These are phyloP conservation scores for Sarcophilus harrisii DNA, from an alignment of 2,797 vertebrate genomes.

Conservation along the genomic window DNA sequence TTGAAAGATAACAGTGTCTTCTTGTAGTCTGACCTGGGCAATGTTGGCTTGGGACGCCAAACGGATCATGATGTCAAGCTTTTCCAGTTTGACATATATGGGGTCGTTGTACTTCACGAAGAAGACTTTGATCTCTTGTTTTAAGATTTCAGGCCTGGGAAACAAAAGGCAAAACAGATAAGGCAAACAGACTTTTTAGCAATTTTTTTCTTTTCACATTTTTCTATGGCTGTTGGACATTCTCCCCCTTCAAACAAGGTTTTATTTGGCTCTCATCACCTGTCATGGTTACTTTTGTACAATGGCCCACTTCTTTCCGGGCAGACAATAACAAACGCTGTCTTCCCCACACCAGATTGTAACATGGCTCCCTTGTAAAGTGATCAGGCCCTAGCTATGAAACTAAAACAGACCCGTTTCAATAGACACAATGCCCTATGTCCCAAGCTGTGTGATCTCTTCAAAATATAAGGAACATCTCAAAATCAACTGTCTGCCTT, in stretches of 20 bases:
- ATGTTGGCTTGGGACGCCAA: slow-evolving; percentile 90
- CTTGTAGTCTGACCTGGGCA: slow-evolving; percentile 86
- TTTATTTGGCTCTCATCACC: background rate
- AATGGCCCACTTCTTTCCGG: slow-evolving; percentile 33
- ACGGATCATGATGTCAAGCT: slow-evolving; percentile 91
- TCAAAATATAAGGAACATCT: background rate
- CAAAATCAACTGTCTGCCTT: background rate
- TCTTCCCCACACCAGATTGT: background rate
- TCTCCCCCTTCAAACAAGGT: background rate
- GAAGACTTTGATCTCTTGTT: slow-evolving; percentile 91
- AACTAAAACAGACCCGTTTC: background rate
- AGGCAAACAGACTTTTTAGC: background rate
- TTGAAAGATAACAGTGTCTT: slow-evolving; percentile 30
- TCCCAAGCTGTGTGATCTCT: background rate
- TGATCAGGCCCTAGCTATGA: background rate
- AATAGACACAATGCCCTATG: background rate
- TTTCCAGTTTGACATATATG: slow-evolving; percentile 90
- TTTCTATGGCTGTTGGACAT: background rate
- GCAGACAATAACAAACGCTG: background rate
- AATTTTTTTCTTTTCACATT: background rate
- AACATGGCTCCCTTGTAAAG: background rate
- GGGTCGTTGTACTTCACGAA: slow-evolving; percentile 91
- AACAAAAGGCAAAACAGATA: slow-evolving; percentile 28
- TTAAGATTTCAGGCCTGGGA: slow-evolving; percentile 89
- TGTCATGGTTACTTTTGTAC: background rate